Percentiles rank a stretch among this genome's conserved stretches.
phyloP scores from a whole-genome alignment of 2,797 vertebrate genomes.

The Gadopsis bispinosus region DNA sequence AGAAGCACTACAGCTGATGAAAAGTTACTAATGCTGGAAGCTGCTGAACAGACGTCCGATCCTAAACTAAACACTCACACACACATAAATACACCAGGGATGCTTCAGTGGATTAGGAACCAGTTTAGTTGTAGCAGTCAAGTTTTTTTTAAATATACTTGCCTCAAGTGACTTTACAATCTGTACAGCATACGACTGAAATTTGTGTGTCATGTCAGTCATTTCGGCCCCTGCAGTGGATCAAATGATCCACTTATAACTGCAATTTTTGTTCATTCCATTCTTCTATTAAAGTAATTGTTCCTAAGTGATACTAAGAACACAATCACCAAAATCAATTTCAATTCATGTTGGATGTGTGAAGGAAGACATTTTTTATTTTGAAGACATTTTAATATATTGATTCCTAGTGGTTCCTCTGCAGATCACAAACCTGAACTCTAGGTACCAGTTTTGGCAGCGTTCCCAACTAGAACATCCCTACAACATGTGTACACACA shows the following conservation, averaged over 20 bases:
- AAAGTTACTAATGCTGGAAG: conserved; percentile 48
- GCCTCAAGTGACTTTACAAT: no score
- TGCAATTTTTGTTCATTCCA: not conserved
- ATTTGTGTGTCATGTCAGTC: not conserved
- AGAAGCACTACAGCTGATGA: conserved; percentile 44
- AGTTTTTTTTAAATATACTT: no score
- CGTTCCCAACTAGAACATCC: conserved; percentile 57
- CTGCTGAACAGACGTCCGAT: not conserved
- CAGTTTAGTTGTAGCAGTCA: no score
- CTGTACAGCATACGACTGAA: no score
- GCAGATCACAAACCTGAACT: not conserved
- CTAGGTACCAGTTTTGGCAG: not conserved
- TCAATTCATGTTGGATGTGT: not conserved
- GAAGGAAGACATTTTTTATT: not conserved
- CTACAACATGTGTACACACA: conserved; percentile 57
- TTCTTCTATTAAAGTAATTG: conserved; percentile 3
- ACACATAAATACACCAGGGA: conserved; percentile 55
- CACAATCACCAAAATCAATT: not conserved
- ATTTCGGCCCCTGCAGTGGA: not conserved
- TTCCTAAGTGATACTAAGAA: not conserved
- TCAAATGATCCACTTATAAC: not conserved
- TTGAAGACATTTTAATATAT: not conserved
- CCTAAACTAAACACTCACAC: conserved; percentile 31
- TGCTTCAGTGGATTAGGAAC: conserved; percentile 48
- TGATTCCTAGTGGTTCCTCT: conserved; percentile 21